phyloP scores from a whole-genome alignment of 2,113 vertebrate genomes.

The Mustelus asterias region DNA sequence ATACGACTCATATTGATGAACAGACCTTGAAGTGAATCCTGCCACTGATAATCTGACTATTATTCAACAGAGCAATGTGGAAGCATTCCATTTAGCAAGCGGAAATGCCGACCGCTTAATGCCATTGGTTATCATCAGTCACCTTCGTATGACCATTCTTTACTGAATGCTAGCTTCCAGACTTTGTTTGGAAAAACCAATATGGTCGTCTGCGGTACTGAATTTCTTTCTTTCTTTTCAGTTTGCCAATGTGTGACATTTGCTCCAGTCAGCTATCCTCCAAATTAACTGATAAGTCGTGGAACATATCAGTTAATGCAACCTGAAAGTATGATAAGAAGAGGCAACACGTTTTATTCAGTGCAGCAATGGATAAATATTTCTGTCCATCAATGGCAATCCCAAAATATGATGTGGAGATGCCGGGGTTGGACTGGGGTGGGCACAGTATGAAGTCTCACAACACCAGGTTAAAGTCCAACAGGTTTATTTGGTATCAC shows the following conservation, averaged over 20 bases:
- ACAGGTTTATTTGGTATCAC: too few species aligned
- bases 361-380: background rate
- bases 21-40: slow-evolving; percentile 34
- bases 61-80: slow-evolving; percentile 18
- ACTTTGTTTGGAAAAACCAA: slow-evolving; percentile 21
- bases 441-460: too few species aligned
- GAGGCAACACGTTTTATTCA: background rate
- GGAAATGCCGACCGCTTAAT: background rate
- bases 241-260: slow-evolving; percentile 15
- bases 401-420: background rate
- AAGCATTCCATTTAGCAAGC: slow-evolving; percentile 22
- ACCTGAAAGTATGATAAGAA: background rate
- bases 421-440: too few species aligned
- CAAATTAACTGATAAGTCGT: slow-evolving; percentile 23
- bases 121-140: slow-evolving; percentile 8
- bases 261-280: background rate
- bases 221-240: background rate
- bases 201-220: background rate
- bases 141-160: slow-evolving; percentile 19
- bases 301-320: background rate
- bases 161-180: background rate
- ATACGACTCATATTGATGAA: slow-evolving; percentile 26
- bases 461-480: too few species aligned
- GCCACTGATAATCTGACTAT: background rate
- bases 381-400: background rate